Conservation (phyloP, 2,888 invertebrate species). For the Drosophila vallismaia region DNA sequence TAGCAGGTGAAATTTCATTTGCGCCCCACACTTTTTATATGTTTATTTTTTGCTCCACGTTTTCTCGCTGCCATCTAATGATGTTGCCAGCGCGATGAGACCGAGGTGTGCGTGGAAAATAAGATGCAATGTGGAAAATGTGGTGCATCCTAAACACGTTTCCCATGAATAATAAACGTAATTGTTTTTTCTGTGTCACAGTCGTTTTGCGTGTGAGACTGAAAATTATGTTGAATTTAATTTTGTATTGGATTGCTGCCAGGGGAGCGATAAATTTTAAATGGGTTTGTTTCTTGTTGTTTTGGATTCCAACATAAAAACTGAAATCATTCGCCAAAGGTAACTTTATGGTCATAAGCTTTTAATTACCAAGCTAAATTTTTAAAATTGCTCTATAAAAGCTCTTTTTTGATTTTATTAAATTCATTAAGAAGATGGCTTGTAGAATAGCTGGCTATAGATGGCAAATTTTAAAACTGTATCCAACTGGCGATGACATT, state of each 20-base stretch:
- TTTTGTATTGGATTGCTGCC: constrained; percentile 38
- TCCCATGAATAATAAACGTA: constrained; percentile 47
- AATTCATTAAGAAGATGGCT: constrained; percentile 7
- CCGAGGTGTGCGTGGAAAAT: background rate
- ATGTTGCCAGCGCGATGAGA: constrained; percentile 21
- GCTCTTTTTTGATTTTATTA: constrained; percentile 2
- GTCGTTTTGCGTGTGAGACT: constrained; percentile 28
- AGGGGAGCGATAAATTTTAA: constrained; percentile 13
- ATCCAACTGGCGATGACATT: constrained; percentile 51
- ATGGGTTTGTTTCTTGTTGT: background rate
- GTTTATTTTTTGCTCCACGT: background rate
- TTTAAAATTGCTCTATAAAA: background rate
- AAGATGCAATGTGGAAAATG: constrained; percentile 43
- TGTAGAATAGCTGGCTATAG: background rate
- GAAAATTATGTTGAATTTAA: constrained; percentile 31
- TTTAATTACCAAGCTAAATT: constrained; percentile 1
- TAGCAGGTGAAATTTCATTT: constrained; percentile 76
- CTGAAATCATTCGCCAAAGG: background rate
- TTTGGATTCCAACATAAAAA: background rate
- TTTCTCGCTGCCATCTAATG: constrained; percentile 18
- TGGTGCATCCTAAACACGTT: constrained; percentile 66
- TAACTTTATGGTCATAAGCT: constrained; percentile 1
- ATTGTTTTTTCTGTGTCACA: constrained; percentile 56
- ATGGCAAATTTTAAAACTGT: constrained; percentile 7
- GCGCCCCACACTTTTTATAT: constrained; percentile 63